Percentiles rank a stretch among this genome's conserved stretches.
phyloP scores from a whole-genome alignment of 2,797 vertebrate species.

The Microhierax caerulescens region DNA sequence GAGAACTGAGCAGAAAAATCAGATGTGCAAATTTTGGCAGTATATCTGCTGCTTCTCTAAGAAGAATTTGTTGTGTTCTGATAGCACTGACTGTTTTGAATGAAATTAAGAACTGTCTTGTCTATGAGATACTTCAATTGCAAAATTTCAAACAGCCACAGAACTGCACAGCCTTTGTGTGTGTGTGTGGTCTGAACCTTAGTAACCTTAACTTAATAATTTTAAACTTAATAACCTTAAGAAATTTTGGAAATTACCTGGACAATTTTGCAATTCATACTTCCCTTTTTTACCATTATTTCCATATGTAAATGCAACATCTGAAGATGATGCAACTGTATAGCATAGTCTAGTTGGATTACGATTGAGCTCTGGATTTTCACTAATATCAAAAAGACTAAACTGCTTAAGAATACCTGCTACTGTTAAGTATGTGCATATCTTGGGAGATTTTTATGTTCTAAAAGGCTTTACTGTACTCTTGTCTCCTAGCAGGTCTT shows the following conservation, averaged over 20 bases:
- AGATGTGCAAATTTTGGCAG: not conserved
- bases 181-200: not conserved
- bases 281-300: not conserved
- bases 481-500: not conserved
- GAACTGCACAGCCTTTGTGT: not conserved
- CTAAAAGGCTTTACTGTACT: not conserved
- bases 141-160: not conserved
- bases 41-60: not conserved
- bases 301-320: not conserved
- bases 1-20: not conserved
- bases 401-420: not conserved
- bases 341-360: not conserved
- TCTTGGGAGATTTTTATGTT: not conserved
- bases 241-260: not conserved
- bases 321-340: not conserved
- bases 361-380: not conserved
- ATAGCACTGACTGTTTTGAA: not conserved
- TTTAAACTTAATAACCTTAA: not conserved
- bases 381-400: not conserved
- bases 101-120: not conserved
- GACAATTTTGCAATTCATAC: not conserved
- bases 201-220: not conserved
- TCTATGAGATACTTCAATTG: not conserved
- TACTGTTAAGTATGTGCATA: not conserved
- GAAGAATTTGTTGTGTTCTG: not conserved